Conservation (phyloP, 2,888 invertebrate species). For the Smittia aterrima region DNA sequence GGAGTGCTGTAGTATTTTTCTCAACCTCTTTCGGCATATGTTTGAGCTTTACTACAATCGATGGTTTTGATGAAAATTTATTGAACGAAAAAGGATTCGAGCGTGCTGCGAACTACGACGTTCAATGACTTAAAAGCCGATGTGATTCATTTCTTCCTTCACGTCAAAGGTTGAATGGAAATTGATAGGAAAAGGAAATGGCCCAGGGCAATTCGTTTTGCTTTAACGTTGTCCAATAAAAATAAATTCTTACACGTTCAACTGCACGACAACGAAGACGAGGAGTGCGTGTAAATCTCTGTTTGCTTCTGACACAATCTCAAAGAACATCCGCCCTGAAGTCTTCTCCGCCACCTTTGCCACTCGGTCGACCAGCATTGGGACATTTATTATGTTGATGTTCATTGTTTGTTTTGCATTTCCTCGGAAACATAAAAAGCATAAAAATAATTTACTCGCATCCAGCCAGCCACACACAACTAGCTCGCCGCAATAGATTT, state of each 20-base stretch:
- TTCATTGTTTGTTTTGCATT: conserved; percentile 26
- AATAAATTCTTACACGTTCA: background rate
- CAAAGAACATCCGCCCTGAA: background rate
- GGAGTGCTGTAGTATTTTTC: conserved; percentile 8
- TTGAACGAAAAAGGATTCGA: conserved; percentile 13
- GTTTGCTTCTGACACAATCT: background rate
- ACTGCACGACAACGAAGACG: background rate
- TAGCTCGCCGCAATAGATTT: background rate
- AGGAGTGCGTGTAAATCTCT: background rate
- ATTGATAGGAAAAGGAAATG: background rate
- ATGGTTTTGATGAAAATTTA: conserved; percentile 32
- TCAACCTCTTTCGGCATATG: background rate
- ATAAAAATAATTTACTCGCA: conserved; percentile 23
- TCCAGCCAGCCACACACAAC: background rate
- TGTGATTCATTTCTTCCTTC: too few relatives aligned
- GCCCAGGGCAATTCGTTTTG: background rate
- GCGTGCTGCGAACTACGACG: background rate
- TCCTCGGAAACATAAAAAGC: background rate
- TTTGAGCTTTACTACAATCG: conserved; percentile 11
- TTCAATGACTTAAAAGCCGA: too few relatives aligned
- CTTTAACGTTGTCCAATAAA: conserved; percentile 15
- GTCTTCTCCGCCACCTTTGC: background rate
- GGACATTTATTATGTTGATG: conserved; percentile 21
- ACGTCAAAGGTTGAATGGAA: background rate
- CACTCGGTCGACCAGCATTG: background rate